These are phyloP conservation scores for Corapipo altera DNA, from an alignment of 2,113 vertebrate species.

Conservation along the genomic window DNA sequence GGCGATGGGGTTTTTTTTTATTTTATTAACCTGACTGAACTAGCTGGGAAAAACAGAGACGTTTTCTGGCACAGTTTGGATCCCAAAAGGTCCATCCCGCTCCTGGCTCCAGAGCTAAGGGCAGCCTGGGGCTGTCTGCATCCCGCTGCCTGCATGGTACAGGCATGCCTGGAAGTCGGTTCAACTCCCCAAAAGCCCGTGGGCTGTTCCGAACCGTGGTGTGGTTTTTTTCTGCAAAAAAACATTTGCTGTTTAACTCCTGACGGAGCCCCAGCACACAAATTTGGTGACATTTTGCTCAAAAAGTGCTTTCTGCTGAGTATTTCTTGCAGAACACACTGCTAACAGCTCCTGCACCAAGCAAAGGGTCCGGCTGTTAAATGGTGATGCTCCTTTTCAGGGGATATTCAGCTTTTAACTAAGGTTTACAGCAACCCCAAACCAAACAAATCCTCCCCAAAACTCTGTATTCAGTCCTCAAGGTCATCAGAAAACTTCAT, in stretches of 20 bases:
- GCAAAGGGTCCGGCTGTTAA: not conserved
- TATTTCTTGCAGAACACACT: not conserved
- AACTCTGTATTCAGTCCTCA: not conserved
- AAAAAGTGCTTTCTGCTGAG: not conserved
- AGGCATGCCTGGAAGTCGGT: not conserved
- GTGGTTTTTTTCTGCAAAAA: not conserved
- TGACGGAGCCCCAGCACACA: accelerated
- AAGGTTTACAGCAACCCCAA: not conserved
- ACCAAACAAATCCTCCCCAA: not conserved
- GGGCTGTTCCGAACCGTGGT: accelerated
- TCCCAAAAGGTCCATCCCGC: not conserved
- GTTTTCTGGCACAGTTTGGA: not conserved
- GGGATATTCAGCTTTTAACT: not conserved
- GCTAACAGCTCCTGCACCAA: not conserved
- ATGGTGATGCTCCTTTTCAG: not conserved
- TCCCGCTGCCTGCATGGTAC: not conserved
- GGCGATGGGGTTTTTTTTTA: not conserved
- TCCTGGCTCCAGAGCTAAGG: not conserved
- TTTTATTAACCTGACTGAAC: not conserved
- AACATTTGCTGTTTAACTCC: not conserved
- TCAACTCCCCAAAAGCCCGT: not conserved
- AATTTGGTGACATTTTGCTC: accelerated
- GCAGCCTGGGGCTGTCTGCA: not conserved
- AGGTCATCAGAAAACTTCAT: not conserved
- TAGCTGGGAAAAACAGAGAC: not conserved